A percentile compares a stretch with the other conserved stretches of the same genome.
phyloP scores from a whole-genome alignment of 2,888 invertebrate genomes.

The Lissonota sp. region DNA sequence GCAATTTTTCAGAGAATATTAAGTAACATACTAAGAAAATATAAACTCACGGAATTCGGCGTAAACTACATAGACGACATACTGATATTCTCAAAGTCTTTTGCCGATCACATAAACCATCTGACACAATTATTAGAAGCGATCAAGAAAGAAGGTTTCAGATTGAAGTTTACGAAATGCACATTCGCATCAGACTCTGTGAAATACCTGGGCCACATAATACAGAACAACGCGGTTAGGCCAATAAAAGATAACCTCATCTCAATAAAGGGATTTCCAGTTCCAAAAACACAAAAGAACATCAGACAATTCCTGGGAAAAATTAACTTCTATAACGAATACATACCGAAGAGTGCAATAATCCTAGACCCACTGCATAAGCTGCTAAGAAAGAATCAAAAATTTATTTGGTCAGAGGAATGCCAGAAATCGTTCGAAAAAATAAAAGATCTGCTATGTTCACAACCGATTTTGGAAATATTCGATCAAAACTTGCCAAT shows the following conservation, averaged over 20 bases:
- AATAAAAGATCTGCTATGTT: slow-evolving; percentile 57
- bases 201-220: slow-evolving; percentile 31
- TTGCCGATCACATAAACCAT: slow-evolving; percentile 30
- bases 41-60: slow-evolving; percentile 45
- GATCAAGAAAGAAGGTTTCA: slow-evolving; percentile 33
- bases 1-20: slow-evolving; percentile 52
- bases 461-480: slow-evolving; percentile 57
- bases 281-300: slow-evolving; percentile 61
- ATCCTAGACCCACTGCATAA: slow-evolving; percentile 56
- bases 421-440: slow-evolving; percentile 51
- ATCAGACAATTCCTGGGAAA: slow-evolving; percentile 57
- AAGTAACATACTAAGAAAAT: slow-evolving; percentile 52
- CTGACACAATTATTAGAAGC: slow-evolving; percentile 33
- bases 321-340: slow-evolving; percentile 58
- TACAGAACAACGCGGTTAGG: slow-evolving; percentile 17
- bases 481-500: slow-evolving; percentile 51
- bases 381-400: slow-evolving; percentile 44
- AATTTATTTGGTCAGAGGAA: slow-evolving; percentile 56
- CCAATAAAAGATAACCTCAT: slow-evolving; percentile 58
- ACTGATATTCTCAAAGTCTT: slow-evolving; percentile 38
- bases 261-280: slow-evolving; percentile 58
- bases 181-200: slow-evolving; percentile 20
- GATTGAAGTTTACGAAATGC: slow-evolving; percentile 28
- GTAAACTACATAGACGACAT: slow-evolving; percentile 53
- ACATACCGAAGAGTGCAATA: slow-evolving; percentile 45